Evolutionary conservation across 2,888 invertebrate species (phyloP), one percentile per base, ranked within the genome.

Genomic region (Liopterus haemorrhoidalis): DNA sequence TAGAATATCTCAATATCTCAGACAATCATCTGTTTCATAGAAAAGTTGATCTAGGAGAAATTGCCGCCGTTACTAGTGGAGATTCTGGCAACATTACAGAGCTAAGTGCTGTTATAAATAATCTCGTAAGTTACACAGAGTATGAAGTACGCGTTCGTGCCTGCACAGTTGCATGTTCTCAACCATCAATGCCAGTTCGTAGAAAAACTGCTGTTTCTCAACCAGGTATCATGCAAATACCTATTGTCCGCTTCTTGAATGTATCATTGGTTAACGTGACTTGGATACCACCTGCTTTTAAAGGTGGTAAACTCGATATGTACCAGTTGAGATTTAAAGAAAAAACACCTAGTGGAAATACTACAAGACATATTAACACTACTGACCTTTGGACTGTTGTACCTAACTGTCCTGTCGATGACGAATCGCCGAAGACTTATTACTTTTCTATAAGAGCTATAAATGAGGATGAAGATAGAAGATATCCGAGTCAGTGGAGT

Each of bases 111-210:
- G n/a, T 4, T 35, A 14, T 35, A 5, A 18, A 5, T 8, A 57
- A 69, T 58, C 69, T 87, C 24, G 64, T 67, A 25, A 76, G 79
- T 44, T 85, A 77, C 56, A 74, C 75, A 0, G 74, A 77, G 46
- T 91, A 90, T 62, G 76, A 75, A 36, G 74, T 89, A 15, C 72
- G 73, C 42, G 74, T 90, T 1, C 69, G 72, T 31, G 90, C 90
- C 1, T 86, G 83, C 57, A 90, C 86, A 0, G 68, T 72, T 0
- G 65, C 70, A 27, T 85, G 82, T 59, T 88, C 89, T 2, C 62
- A 70, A 18, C 62, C 67, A 6, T 68, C 72, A 2, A 37, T 46
- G 14, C 47, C 56, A 0, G 33, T 62, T 19, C 43, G 33, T 14
- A 59, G 66, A 15, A 55, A 46, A 15, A 74, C 74, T 2, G 56